Conservation (phyloP, 2,113 vertebrate species). For the Corythornis vintsioides region DNA sequence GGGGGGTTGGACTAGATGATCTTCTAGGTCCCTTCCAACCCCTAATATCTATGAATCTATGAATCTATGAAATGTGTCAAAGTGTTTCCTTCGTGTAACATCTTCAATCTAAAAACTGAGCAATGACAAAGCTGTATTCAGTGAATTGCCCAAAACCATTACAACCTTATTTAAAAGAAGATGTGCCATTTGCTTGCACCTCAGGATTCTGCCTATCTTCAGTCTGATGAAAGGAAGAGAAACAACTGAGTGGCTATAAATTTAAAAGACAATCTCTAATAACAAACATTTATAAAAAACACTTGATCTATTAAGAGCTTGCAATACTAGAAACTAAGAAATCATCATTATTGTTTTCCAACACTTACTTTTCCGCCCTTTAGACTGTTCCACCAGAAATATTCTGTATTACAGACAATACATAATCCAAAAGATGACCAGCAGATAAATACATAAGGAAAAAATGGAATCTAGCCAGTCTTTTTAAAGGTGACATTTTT, state of each 20-base stretch:
- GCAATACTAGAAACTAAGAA: neutral
- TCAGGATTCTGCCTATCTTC: neutral
- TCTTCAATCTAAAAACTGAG: neutral
- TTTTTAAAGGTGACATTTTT: neutral
- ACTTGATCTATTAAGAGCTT: neutral
- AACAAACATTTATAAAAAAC: neutral
- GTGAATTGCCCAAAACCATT: neutral
- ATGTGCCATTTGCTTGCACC: neutral
- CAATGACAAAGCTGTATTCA: neutral
- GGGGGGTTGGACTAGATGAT: no score
- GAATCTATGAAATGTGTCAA: no score
- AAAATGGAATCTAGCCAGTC: neutral
- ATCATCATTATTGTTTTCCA: neutral
- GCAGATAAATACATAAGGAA: neutral
- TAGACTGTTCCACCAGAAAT: neutral
- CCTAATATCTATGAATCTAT: no score
- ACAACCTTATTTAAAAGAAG: neutral
- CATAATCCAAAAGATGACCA: neutral
- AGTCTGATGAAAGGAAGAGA: neutral
- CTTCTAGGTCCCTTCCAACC: no score
- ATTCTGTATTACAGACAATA: neutral
- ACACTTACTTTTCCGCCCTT: neutral
- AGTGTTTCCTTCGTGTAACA: neutral
- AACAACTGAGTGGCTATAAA: neutral
- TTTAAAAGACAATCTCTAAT: neutral